Conservation (phyloP, 2,113 vertebrate genomes). For the Malurus cyaneus region DNA sequence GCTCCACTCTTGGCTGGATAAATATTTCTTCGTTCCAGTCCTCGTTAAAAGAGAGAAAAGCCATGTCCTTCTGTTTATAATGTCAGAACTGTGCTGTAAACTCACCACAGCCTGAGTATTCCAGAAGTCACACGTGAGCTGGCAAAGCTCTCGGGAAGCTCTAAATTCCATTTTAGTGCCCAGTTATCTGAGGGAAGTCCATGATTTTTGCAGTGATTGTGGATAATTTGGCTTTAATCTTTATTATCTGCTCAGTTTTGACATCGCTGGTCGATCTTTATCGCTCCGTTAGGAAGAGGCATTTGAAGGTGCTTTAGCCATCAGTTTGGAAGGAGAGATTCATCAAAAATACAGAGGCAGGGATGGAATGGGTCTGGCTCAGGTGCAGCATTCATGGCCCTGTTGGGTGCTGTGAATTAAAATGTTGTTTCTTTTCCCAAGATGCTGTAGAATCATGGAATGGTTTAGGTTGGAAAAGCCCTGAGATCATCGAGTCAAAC, state of each 20-base stretch:
- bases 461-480: neutral
- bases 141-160: neutral
- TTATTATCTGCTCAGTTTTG: neutral
- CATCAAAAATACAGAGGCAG: neutral
- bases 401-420: neutral
- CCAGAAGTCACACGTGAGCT: neutral
- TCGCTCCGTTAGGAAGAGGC: neutral
- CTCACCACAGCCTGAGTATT: neutral
- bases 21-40: neutral
- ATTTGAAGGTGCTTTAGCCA: neutral
- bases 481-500: rapidly evolving
- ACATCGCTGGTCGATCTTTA: neutral
- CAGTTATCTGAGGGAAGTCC: neutral
- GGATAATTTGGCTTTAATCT: neutral
- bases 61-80: neutral
- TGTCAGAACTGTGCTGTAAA: neutral
- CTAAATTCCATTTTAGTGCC: neutral
- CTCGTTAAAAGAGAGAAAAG: neutral
- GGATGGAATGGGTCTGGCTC: neutral
- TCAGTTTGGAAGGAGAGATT: neutral
- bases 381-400: neutral
- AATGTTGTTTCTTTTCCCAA: rapidly evolving
- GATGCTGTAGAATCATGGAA: neutral
- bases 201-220: neutral
- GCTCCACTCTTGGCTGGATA: neutral